These are phyloP conservation scores for Ectobius pallidus DNA, from an alignment of 2,888 invertebrate species.

Conservation along the genomic window DNA sequence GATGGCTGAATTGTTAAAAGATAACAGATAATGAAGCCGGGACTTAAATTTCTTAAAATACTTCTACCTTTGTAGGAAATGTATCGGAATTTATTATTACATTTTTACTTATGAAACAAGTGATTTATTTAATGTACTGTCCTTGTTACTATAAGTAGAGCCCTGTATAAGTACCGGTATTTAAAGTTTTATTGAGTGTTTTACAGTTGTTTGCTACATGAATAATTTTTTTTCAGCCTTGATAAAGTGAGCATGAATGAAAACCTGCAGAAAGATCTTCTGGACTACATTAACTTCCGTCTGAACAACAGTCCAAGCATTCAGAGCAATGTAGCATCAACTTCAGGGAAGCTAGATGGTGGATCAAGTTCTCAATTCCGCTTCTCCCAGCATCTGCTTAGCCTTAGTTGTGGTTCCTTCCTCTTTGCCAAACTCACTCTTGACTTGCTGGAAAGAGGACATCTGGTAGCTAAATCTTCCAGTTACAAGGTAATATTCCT, in stretches of 20 bases:
- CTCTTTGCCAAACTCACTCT: conserved; percentile 89
- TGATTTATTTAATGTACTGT: no score
- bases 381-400: conserved; percentile 84
- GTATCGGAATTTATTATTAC: no score
- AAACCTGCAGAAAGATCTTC: conserved; percentile 81
- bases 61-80: no score
- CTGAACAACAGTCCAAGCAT: conserved; percentile 81
- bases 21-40: no score
- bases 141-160: no score
- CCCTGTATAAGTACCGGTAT: no score
- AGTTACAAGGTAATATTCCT: conserved; percentile 88
- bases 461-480: conserved; percentile 90
- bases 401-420: conserved; percentile 87
- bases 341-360: conserved; percentile 66
- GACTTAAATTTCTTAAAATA: no score
- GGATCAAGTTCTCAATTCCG: conserved; percentile 70
- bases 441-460: conserved; percentile 90
- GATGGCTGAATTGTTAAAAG: no score
- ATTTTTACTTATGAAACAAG: no score
- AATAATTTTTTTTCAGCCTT: no score
- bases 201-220: no score
- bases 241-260: conserved; percentile 72
- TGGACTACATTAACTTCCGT: conserved; percentile 86
- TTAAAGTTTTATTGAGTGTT: no score
- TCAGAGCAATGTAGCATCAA: conserved; percentile 77